Conservation (phyloP, 2,888 invertebrate species). For the Melieria picta region DNA sequence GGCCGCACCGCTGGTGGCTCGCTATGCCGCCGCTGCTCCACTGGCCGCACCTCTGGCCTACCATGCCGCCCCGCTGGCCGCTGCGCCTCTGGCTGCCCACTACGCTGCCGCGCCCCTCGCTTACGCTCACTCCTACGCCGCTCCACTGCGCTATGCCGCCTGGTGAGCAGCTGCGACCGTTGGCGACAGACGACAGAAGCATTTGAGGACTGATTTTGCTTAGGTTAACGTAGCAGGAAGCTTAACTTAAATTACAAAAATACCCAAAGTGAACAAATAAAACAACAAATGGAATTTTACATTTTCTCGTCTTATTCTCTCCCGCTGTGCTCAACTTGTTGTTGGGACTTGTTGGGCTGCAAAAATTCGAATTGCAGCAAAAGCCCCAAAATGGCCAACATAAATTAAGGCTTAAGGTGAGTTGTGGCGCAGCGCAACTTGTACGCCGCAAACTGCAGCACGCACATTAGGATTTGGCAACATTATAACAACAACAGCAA, state of each 20-base stretch:
- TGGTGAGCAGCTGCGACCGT: slow-evolving; percentile 7
- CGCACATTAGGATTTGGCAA: background rate
- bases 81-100: slow-evolving; percentile 8
- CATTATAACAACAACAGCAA: background rate
- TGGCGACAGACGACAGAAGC: background rate
- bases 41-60: background rate
- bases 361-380: no score
- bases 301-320: no score
- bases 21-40: slow-evolving; percentile 18
- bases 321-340: no score
- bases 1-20: slow-evolving; percentile 23
- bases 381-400: background rate
- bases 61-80: slow-evolving; percentile 10
- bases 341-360: no score
- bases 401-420: background rate
- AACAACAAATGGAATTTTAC: no score
- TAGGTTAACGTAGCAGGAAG: slow-evolving; percentile 5
- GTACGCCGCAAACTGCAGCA: background rate
- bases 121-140: slow-evolving; percentile 23
- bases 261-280: no score
- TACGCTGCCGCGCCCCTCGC: slow-evolving; percentile 40
- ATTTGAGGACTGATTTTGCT: slow-evolving; percentile 3
- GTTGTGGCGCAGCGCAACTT: background rate
- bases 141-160: slow-evolving; percentile 23
- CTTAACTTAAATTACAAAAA: no score